phyloP scores from a whole-genome alignment of 2,113 vertebrate genomes.

The Elephantulus edwardii region DNA sequence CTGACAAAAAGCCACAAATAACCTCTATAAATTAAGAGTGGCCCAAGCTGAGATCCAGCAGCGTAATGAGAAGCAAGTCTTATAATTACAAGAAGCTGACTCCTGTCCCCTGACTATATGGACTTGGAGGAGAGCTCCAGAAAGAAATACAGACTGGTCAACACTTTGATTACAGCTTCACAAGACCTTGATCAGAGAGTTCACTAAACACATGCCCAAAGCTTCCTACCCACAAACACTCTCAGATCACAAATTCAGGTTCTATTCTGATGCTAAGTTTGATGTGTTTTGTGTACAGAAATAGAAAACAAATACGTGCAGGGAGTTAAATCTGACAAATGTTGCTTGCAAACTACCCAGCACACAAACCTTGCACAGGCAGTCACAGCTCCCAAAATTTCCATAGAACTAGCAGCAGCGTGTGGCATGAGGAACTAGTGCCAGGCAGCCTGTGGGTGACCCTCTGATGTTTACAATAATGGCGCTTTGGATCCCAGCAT shows the following conservation, averaged over 20 bases:
- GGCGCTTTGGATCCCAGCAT: too few relatives aligned
- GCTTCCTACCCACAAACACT: not conserved
- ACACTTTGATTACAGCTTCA: not conserved
- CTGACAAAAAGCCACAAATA: not conserved
- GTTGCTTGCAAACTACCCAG: not conserved
- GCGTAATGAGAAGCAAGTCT: not conserved
- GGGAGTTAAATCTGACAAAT: not conserved
- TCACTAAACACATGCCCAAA: too few relatives aligned
- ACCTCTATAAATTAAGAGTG: not conserved
- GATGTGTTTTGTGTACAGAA: not conserved
- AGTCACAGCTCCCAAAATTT: not conserved
- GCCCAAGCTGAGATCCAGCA: not conserved
- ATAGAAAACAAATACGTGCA: not conserved
- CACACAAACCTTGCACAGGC: not conserved
- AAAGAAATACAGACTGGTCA: not conserved
- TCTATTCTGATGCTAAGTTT: not conserved
- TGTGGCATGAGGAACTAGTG: not conserved
- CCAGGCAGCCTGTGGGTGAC: not conserved
- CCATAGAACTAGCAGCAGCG: not conserved
- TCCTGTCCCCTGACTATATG: not conserved
- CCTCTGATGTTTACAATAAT: too few relatives aligned
- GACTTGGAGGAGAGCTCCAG: not conserved
- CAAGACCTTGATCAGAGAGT: not conserved
- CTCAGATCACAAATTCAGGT: not conserved
- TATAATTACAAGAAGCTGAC: not conserved